Evolutionary conservation across 2,113 vertebrate species (phyloP).

Genomic region (Pteropus alecto): DNA sequence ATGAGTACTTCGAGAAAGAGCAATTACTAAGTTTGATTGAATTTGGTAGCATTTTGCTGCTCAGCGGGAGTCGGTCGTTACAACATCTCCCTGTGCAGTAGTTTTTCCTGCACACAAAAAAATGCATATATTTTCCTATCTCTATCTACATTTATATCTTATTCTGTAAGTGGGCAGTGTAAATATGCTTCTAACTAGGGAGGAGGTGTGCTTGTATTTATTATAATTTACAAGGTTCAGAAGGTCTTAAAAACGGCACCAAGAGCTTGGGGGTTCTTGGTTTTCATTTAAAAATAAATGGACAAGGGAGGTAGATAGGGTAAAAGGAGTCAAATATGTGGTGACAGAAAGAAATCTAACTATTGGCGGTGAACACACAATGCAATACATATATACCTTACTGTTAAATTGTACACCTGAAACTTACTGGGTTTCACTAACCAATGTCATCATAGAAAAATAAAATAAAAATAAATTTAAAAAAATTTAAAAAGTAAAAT

Average conservation of each 20-base stretch:
- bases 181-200: conserved; percentile 44
- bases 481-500: not conserved
- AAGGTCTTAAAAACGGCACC: conserved; percentile 29
- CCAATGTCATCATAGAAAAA: not conserved
- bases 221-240: not conserved
- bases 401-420: no score
- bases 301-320: no score
- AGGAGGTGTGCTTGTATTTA: not conserved
- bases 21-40: not conserved
- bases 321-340: no score
- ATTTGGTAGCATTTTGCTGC: not conserved
- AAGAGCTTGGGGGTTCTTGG: not conserved
- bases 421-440: no score
- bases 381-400: no score
- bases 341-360: no score
- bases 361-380: no score
- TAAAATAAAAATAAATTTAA: not conserved
- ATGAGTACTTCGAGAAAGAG: not conserved
- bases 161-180: not conserved
- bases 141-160: not conserved
- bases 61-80: not conserved
- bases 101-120: not conserved
- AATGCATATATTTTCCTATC: not conserved
- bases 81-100: not conserved
- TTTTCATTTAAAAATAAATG: conserved; percentile 47